Evolutionary conservation across 2,113 vertebrate species (phyloP).

Genomic region (Dolichotis patagonum): DNA sequence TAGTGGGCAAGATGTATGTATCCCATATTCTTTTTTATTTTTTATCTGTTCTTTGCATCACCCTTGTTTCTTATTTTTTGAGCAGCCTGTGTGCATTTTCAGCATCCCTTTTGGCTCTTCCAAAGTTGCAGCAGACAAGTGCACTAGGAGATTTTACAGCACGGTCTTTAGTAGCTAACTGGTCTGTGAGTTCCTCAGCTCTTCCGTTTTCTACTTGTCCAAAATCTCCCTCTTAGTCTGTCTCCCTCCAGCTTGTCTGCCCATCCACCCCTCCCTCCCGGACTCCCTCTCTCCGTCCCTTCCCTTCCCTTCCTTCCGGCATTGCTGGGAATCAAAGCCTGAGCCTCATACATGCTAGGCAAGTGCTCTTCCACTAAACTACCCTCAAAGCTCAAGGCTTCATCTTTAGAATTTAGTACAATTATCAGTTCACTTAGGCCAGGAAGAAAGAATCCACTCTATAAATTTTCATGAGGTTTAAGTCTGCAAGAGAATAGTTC

Average conservation of each 20-base stretch:
- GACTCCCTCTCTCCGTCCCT: no score
- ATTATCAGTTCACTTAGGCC: background rate
- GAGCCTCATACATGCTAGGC: no score
- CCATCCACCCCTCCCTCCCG: background rate
- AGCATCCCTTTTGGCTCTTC: conserved; percentile 88
- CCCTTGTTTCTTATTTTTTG: conserved; percentile 90
- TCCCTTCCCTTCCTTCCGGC: no score
- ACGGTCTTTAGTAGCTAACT: conserved; percentile 1
- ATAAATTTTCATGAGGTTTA: background rate
- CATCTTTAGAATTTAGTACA: background rate
- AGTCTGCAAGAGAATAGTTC: background rate
- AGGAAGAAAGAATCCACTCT: background rate
- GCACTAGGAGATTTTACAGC: conserved; percentile 90
- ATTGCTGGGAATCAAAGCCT: no score
- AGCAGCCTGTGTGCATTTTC: conserved; percentile 86
- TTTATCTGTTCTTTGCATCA: conserved; percentile 93
- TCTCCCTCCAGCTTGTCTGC: background rate
- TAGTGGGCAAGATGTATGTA: conserved; percentile 85
- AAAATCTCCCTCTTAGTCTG: conserved; percentile 76
- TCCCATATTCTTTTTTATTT: conserved; percentile 95
- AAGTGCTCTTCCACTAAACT: no score
- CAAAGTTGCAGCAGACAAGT: conserved; percentile 89
- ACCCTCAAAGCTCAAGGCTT: background rate
- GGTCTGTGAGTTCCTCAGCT: conserved; percentile 91
- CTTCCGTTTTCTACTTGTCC: conserved; percentile 90